Evolutionary conservation across 2,113 vertebrate species (phyloP), one percentile per base, ranked within the genome.

Genomic region (Ptilonorhynchus violaceus): DNA sequence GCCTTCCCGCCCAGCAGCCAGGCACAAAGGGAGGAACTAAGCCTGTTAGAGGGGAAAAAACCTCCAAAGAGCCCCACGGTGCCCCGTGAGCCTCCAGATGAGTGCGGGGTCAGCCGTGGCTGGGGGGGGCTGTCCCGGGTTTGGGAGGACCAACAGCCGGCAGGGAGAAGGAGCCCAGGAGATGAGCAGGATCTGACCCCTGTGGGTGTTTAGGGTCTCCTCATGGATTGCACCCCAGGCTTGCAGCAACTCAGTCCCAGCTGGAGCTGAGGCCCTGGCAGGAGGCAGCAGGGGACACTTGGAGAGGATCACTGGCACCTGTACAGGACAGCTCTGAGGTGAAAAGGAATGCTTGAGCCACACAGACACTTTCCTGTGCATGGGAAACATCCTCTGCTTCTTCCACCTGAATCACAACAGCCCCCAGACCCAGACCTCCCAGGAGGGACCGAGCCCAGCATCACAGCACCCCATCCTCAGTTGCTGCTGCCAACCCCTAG

Each of bases 1-100:
- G 80, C 89, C 80, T 59, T 58, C 78, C 87, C 50, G 39, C 92
- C 95, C 44, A 3, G 75, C 81, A 3, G 86, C 44, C 93, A 76
- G 66, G 96, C 97, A 93, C 97, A 80, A 53, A 82, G 76, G 93
- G 82, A 88, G 84, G 92, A 83, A 49, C 93, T 98, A 97, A 98
- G 98, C 98, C 97, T 97, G 97, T 97, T 97, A 96, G 22, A 24
- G 82, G 92, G 81, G 70, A 44, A 72, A 94, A 93, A 64, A 16
- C 85, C 78, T 92, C 86, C 93, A 42, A 46, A 73, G 72, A 96
- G 94, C 78, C 67, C 81, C 93, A 41, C 39, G 3, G 92, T 14
- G 37, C 73, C 73, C 88, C 2, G 56, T 1, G 4, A 95, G 91
- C 58, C 76, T 15, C 59, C 0, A 3, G 85, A 80, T 23, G 35